phyloP scores from a whole-genome alignment of 2,113 vertebrate species.

The Sorex fumeus region DNA sequence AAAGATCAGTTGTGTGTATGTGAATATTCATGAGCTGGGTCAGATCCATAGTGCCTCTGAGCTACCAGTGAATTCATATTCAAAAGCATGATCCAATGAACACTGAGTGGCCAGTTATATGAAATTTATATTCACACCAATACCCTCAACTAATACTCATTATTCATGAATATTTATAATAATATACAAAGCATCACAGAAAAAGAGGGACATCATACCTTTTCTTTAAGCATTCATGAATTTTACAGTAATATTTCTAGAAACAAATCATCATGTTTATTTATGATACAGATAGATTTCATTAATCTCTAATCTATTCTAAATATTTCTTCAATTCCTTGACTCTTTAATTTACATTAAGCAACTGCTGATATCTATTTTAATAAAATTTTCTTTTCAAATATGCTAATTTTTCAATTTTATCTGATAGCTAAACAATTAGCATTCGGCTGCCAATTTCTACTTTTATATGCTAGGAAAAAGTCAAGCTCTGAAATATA shows the following conservation, averaged over 20 bases:
- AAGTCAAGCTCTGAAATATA: conserved; percentile 8
- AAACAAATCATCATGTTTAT: conserved; percentile 75
- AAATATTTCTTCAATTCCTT: conserved; percentile 64
- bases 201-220: not conserved
- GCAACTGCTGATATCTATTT: conserved; percentile 70
- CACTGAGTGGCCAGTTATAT: conserved; percentile 66
- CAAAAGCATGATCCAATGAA: conserved; percentile 82
- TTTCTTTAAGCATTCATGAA: conserved; percentile 63
- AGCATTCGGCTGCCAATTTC: conserved; percentile 10
- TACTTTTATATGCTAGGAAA: not conserved
- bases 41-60: conserved; percentile 54
- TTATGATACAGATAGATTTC: conserved; percentile 70
- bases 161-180: conserved; percentile 68
- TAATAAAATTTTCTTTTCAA: conserved; percentile 69
- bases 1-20: conserved; percentile 75
- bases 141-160: conserved; percentile 63
- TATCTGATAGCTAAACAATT: conserved; percentile 43
- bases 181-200: conserved; percentile 29
- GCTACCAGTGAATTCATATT: conserved; percentile 80
- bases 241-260: conserved; percentile 53
- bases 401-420: conserved; percentile 36
- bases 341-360: conserved; percentile 65
- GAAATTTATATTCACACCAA: conserved; percentile 74
- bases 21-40: conserved; percentile 84
- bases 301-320: conserved; percentile 59